These are phyloP conservation scores for Proterorhinus semilunaris DNA, from an alignment of 2,113 vertebrate genomes.

Conservation along the genomic window DNA sequence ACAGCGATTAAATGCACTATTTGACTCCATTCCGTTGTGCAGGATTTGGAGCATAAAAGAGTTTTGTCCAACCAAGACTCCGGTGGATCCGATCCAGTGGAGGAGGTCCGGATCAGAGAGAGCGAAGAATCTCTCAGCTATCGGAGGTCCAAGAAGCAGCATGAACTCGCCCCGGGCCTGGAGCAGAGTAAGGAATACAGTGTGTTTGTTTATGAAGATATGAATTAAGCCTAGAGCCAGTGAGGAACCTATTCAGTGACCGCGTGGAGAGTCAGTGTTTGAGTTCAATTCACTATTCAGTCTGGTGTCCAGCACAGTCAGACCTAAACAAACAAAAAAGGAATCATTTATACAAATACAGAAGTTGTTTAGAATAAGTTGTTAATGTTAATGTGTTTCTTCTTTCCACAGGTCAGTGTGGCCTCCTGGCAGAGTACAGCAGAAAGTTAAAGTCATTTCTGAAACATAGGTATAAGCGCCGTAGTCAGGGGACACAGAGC, in stretches of 20 bases:
- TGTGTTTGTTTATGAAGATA: too few relatives aligned
- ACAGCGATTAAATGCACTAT: too few relatives aligned
- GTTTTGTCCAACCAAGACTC: not conserved
- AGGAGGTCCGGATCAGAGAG: not conserved
- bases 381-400: not conserved
- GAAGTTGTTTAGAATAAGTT: not conserved
- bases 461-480: not conserved
- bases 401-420: slow-evolving; percentile 7
- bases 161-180: not conserved
- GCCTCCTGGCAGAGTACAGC: not conserved
- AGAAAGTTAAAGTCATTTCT: not conserved
- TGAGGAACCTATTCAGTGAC: too few relatives aligned
- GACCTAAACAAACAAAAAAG: slow-evolving; percentile 24
- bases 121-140: slow-evolving; percentile 17
- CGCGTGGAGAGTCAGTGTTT: not conserved
- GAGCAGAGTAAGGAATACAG: slow-evolving; percentile 19
- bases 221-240: too few relatives aligned
- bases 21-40: not conserved
- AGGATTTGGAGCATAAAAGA: slow-evolving; percentile 19
- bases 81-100: not conserved
- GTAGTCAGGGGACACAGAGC: not conserved
- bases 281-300: too few relatives aligned
- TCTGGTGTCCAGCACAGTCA: too few relatives aligned
- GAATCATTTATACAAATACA: slow-evolving; percentile 25
- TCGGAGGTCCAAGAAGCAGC: slow-evolving; percentile 17